Evolutionary conservation across 2,888 invertebrate species (phyloP).

Genomic region (Beris morrisii): DNA sequence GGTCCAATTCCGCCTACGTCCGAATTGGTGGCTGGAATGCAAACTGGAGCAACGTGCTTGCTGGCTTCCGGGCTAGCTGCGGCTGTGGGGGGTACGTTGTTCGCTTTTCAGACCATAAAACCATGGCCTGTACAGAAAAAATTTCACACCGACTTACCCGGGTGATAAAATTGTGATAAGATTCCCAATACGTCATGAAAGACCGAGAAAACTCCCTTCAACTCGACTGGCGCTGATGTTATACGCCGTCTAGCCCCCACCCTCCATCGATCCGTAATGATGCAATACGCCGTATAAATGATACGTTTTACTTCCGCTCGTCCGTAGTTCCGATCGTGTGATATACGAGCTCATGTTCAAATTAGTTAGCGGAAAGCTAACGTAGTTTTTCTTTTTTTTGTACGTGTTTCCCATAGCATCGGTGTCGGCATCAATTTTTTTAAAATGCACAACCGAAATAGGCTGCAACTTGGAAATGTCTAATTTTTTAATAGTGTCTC

Average conservation of each 20-base stretch:
- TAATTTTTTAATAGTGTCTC: constrained; percentile 80
- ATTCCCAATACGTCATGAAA: too few species aligned
- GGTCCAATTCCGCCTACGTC: too few species aligned
- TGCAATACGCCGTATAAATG: constrained; percentile 85
- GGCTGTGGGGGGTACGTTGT: too few species aligned
- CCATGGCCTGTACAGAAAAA: too few species aligned
- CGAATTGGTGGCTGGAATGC: too few species aligned
- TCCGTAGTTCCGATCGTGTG: constrained; percentile 54
- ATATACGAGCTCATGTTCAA: constrained; percentile 78
- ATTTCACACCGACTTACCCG: too few species aligned
- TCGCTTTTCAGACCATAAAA: too few species aligned
- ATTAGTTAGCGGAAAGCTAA: constrained; percentile 82
- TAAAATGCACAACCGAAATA: constrained; percentile 82
- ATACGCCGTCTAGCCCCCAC: constrained; percentile 93
- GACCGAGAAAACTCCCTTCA: too few species aligned
- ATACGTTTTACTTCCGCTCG: constrained; percentile 61
- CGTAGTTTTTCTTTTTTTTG: constrained; percentile 65
- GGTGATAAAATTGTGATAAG: too few species aligned
- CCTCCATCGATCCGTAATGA: constrained; percentile 88
- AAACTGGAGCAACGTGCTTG: too few species aligned
- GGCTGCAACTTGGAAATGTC: constrained; percentile 83
- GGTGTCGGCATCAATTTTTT: constrained; percentile 65
- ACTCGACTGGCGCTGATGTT: too few species aligned
- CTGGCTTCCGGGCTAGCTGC: too few species aligned
- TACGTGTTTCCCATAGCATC: constrained; percentile 59